A percentile compares a stretch with the other conserved stretches of the same genome.
These are phyloP conservation scores for Seira musarum DNA, from an alignment of 2,888 invertebrate species.

Conservation along the genomic window DNA sequence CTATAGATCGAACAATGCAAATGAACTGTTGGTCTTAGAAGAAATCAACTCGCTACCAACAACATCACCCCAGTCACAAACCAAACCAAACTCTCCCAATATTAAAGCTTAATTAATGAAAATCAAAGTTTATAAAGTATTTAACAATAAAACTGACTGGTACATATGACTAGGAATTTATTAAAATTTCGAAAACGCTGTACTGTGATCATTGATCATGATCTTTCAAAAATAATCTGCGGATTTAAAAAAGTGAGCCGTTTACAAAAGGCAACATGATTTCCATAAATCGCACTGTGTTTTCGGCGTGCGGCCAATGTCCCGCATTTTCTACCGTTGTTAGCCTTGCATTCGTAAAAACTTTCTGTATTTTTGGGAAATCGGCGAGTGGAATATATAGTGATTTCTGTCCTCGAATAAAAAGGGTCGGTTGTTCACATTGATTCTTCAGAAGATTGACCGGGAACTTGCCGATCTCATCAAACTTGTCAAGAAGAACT, in stretches of 20 bases:
- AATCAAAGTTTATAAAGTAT: too few species aligned
- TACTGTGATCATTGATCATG: too few species aligned
- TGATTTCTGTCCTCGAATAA: slow-evolving; percentile 88
- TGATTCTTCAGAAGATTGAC: slow-evolving; percentile 65
- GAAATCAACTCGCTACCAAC: too few species aligned
- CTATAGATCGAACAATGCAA: slow-evolving; percentile 10
- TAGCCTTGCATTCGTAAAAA: slow-evolving; percentile 83
- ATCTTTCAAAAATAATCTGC: too few species aligned
- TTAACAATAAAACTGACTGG: too few species aligned
- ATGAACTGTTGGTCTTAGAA: slow-evolving; percentile 12
- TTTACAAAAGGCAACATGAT: slow-evolving; percentile 78
- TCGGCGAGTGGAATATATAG: slow-evolving; percentile 80
- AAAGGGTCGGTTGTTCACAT: slow-evolving; percentile 81
- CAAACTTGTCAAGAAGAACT: slow-evolving; percentile 80
- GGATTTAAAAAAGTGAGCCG: too few species aligned
- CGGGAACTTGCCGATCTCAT: slow-evolving; percentile 80
- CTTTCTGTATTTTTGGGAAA: slow-evolving; percentile 77
- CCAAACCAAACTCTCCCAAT: too few species aligned
- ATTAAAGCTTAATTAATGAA: too few species aligned
- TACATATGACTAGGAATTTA: too few species aligned
- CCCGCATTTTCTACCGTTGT: slow-evolving; percentile 85
- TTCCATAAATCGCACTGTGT: slow-evolving; percentile 84
- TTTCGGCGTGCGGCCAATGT: slow-evolving; percentile 95
- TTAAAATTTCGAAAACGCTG: too few species aligned
- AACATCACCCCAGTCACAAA: too few species aligned